phyloP scores from a whole-genome alignment of 2,797 vertebrate genomes.

The Pseudopleuronectes americanus region DNA sequence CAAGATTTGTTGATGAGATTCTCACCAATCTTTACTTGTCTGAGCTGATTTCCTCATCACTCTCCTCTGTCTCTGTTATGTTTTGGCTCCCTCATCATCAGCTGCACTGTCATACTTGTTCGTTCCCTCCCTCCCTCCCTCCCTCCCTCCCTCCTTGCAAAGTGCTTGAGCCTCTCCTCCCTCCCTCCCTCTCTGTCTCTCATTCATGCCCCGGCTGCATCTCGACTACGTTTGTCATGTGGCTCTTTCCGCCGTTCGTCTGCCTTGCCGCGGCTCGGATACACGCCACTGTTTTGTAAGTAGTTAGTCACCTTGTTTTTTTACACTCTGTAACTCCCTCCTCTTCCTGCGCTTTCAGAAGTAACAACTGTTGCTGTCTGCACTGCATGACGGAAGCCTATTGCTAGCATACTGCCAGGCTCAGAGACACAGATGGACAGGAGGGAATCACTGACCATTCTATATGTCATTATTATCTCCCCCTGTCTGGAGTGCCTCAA shows the following conservation, averaged over 20 bases:
- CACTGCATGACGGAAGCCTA: slow-evolving; percentile 22
- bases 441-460: slow-evolving; percentile 9
- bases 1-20: slow-evolving; percentile 11
- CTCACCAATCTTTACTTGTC: not conserved
- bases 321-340: slow-evolving; percentile 17
- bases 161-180: slow-evolving; percentile 11
- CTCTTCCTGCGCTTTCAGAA: slow-evolving; percentile 21
- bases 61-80: slow-evolving; percentile 15
- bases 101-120: slow-evolving; percentile 23
- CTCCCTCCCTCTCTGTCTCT: slow-evolving; percentile 40
- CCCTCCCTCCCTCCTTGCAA: not conserved
- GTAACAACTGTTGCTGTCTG: slow-evolving; percentile 59
- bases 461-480: slow-evolving; percentile 16
- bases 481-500: slow-evolving; percentile 25
- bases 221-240: slow-evolving; percentile 53
- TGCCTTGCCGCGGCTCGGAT: slow-evolving; percentile 42
- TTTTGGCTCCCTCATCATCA: slow-evolving; percentile 42
- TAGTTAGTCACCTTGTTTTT: slow-evolving; percentile 41
- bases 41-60: not conserved
- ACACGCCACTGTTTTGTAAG: slow-evolving; percentile 52
- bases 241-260: slow-evolving; percentile 29
- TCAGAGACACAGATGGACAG: slow-evolving; percentile 45
- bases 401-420: slow-evolving; percentile 34
- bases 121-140: slow-evolving; percentile 42
- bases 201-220: slow-evolving; percentile 61